Base-by-base conservation (phyloP, 1,140 invertebrate genomes). In the Temnothorax longispinosus region DNA sequence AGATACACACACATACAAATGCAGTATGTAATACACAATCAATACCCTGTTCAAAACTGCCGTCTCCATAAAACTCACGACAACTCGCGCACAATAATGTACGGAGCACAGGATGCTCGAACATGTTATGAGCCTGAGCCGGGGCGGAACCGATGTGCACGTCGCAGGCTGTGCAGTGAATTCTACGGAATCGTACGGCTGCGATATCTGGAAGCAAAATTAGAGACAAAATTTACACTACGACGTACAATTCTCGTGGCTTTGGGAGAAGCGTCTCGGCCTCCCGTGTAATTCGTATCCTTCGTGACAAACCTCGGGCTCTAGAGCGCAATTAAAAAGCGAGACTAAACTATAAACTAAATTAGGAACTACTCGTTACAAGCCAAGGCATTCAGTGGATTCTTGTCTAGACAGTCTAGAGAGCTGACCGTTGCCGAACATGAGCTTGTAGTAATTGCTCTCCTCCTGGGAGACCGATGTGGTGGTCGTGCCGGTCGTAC, bases 71-170 rank as follows among this genome's bases (percentile, higher is more conserved):
- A 93, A 98, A 98, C 35, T 97, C 96, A 88, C 97, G 97, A 95
- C 98, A 99, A 75, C 97, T 96, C 76, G 97, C 96, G 92, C 98
- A 98, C 6, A 98, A 96, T 21, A 98, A 95, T 0, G 98, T 98
- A 64, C 96, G 96, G 3, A 98, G 93, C 90, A 98, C 95, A 15
- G 98, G 98, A 96, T 98, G 98, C 90, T 97, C 96, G 69, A 96
- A 96, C 94, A 98, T 97, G 69, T 96, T 96, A 64, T 90, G 89
- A 56, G 96, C 96, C 65, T 96, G 95, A 0, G 94, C 94, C 3
- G 97, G 96, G 1, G 97, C 96, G 32, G 96, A 97, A 54, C 97
- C 97, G 87, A 98, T 96, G 90, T 98, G 97, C 2, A 95, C 93
- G 87, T 97, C 97, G 88, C 97, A 98, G 7, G 96, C 96, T 41